Evolutionary conservation across 1,140 invertebrate species (phyloP), one percentile per base, ranked within the genome.

Genomic region (Sinella curviseta): DNA sequence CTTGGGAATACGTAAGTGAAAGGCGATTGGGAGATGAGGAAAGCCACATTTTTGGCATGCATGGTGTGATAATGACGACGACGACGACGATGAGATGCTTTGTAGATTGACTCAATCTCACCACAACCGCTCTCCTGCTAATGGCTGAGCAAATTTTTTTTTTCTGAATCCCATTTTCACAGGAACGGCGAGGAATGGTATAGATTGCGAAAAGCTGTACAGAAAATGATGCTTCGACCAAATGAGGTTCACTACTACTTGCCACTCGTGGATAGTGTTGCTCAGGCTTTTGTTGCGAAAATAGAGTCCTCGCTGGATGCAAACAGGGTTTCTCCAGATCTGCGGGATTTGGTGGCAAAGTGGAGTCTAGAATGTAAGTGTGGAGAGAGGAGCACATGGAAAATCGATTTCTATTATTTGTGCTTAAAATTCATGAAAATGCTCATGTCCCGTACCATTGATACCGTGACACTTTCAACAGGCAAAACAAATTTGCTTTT

Each of bases 131-230:
- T n/a, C n/a, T n/a, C n/a, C n/a, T n/a, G n/a, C n/a, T n/a, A n/a
- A n/a, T n/a, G n/a, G n/a, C n/a, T n/a, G n/a, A n/a, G n/a, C n/a
- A n/a, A n/a, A n/a, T n/a, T n/a, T n/a, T n/a, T n/a, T n/a, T n/a
- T n/a, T n/a, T 48, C 39, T 48, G 39, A 48, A 48, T 12, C 39
- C 20, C 20, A 26, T 17, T 3, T 60, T 55, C 26, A 60, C 78
- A 89, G 88, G 30, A 89, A 89, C 80, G 88, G 88, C n/a, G 88
- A 89, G 81, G 86, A 88, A 81, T 89, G 89, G 89, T 89, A 88
- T 79, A 84, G 85, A 31, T 79, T 89, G 1, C 79, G 88, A 70
- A 86, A 84, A 60, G 86, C 87, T 48, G 85, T 88, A 14, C 87
- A 89, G 35, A 86, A 88, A 78, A 84, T 87, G 76, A 88, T 89